Conservation (phyloP, 2,888 invertebrate genomes). For the Agonum fuliginosum region DNA sequence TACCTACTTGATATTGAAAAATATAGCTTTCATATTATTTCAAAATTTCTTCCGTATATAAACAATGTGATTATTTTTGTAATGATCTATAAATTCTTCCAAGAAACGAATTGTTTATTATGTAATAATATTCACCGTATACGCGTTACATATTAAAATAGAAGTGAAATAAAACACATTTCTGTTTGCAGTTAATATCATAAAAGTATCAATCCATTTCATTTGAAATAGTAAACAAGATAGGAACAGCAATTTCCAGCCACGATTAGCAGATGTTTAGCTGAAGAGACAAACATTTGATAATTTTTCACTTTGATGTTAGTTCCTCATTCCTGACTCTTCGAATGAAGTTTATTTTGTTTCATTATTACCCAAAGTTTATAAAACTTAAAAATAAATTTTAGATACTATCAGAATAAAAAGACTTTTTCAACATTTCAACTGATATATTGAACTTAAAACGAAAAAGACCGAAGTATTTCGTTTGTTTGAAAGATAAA, state of each 20-base stretch:
- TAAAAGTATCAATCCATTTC: conserved; percentile 45
- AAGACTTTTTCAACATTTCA: not conserved
- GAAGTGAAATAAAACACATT: conserved; percentile 19
- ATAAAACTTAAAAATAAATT: conserved; percentile 38
- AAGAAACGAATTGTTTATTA: not conserved
- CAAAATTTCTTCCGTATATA: too few relatives aligned
- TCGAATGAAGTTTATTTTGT: conserved; percentile 28
- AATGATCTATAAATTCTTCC: too few relatives aligned
- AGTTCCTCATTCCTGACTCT: conserved; percentile 42
- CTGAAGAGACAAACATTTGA: conserved; percentile 24
- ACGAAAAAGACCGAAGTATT: not conserved
- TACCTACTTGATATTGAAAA: not conserved
- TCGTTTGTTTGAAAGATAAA: too few relatives aligned
- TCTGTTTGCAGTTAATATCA: conserved; percentile 24
- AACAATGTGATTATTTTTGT: too few relatives aligned
- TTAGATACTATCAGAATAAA: not conserved
- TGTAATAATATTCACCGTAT: too few relatives aligned
- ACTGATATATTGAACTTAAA: conserved; percentile 8
- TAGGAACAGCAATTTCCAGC: conserved; percentile 36
- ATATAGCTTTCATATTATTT: not conserved
- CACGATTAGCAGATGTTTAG: conserved; percentile 43
- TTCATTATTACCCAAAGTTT: conserved; percentile 44
- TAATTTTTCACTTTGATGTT: conserved; percentile 48
- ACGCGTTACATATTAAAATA: not conserved
- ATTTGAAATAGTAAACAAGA: conserved; percentile 23